Evolutionary conservation across 2,888 invertebrate species (phyloP).

Genomic region (Drosophila suboccidentalis): DNA sequence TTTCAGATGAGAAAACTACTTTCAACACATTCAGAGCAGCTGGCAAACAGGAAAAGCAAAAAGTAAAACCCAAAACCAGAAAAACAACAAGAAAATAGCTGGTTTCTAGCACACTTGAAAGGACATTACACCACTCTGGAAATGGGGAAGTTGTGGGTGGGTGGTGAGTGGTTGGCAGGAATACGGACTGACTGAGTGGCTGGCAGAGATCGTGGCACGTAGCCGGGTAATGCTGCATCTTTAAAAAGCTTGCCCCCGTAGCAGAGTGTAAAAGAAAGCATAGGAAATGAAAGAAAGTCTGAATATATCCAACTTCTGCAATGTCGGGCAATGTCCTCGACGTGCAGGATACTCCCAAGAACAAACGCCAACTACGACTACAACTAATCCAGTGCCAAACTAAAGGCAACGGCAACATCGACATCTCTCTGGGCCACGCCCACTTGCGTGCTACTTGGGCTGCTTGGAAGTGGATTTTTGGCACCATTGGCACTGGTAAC

Average conservation of each 20-base stretch:
- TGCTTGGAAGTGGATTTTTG: constrained; percentile 64
- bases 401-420: constrained; percentile 18
- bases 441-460: constrained; percentile 53
- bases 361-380: constrained; percentile 53
- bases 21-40: constrained; percentile 61
- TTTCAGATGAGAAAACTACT: constrained; percentile 35
- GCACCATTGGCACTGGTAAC: constrained; percentile 80
- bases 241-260: constrained; percentile 58
- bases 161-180: not conserved
- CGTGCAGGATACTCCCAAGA: constrained; percentile 43
- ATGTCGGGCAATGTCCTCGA: constrained; percentile 38
- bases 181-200: constrained; percentile 15
- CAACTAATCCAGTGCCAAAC: constrained; percentile 73
- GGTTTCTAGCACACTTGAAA: constrained; percentile 63
- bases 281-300: not conserved
- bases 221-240: constrained; percentile 75
- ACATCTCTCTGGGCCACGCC: constrained; percentile 7
- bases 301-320: constrained; percentile 36
- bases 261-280: constrained; percentile 10
- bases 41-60: constrained; percentile 27
- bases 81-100: constrained; percentile 25
- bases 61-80: constrained; percentile 35
- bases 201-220: constrained; percentile 64
- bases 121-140: constrained; percentile 66
- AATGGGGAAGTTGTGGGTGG: not conserved